Percentiles rank a stretch among this genome's conserved stretches.
Evolutionary conservation across 2,888 invertebrate genomes (phyloP).

Genomic region (Chrysolina oricalcia): DNA sequence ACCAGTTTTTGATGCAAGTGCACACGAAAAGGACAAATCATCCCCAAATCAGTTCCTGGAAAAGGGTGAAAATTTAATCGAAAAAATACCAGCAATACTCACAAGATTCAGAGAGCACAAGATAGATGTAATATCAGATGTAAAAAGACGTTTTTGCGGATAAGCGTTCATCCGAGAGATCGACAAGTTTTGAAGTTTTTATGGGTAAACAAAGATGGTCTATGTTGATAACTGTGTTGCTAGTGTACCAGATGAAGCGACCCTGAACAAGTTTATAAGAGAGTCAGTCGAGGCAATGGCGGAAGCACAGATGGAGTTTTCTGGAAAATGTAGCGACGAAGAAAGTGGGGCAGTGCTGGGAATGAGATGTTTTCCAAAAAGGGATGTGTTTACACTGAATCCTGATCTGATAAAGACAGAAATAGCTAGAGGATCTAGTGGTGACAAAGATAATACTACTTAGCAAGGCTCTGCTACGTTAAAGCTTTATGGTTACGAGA

Average conservation of each 20-base stretch:
- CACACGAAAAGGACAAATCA: constrained; percentile 39
- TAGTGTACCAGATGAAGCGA: constrained; percentile 32
- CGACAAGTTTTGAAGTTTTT: constrained; percentile 36
- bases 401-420: background rate
- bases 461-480: constrained; percentile 42
- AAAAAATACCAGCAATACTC: constrained; percentile 46
- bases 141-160: constrained; percentile 49
- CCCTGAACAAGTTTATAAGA: constrained; percentile 33
- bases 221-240: constrained; percentile 45
- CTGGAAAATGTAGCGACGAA: background rate
- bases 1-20: constrained; percentile 40
- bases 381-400: constrained; percentile 37
- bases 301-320: constrained; percentile 36
- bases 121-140: constrained; percentile 50
- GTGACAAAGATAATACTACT: constrained; percentile 41
- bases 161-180: constrained; percentile 36
- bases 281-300: constrained; percentile 33
- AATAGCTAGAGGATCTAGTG: constrained; percentile 18
- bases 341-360: constrained; percentile 33
- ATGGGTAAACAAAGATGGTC: constrained; percentile 31
- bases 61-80: constrained; percentile 47
- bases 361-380: constrained; percentile 37
- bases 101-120: constrained; percentile 43
- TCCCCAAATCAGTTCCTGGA: constrained; percentile 50
- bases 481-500: constrained; percentile 43